Conservation (phyloP, 2,888 invertebrate species). For the Epinotia nisella region DNA sequence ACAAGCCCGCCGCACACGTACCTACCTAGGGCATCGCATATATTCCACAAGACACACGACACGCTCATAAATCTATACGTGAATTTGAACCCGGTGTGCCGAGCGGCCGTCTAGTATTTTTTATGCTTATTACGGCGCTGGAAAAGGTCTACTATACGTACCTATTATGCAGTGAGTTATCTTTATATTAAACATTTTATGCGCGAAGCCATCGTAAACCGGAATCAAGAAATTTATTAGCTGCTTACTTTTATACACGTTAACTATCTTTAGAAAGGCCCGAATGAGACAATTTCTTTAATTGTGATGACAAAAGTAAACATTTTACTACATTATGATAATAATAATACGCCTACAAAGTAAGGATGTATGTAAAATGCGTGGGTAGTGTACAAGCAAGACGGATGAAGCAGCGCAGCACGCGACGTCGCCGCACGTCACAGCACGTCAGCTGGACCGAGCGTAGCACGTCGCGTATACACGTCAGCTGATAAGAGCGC, state of each 20-base stretch:
- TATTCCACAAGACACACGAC: constrained; percentile 53
- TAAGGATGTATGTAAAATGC: background rate
- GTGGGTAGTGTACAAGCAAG: background rate
- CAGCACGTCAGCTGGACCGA: constrained; percentile 42
- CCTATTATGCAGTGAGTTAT: constrained; percentile 16
- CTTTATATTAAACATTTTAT: constrained; percentile 36
- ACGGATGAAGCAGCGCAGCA: background rate
- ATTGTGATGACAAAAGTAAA: background rate
- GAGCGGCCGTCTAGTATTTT: constrained; percentile 57
- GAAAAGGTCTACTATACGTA: constrained; percentile 21
- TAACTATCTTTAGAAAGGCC: background rate
- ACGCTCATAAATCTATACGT: constrained; percentile 71
- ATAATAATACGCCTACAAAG: background rate
- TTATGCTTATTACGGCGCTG: constrained; percentile 50
- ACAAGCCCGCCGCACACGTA: constrained; percentile 16
- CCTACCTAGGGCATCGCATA: constrained; percentile 8
- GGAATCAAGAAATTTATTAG: constrained; percentile 32
- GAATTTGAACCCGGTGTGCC: constrained; percentile 62
- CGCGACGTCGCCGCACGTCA: background rate
- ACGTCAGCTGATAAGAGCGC: constrained; percentile 59
- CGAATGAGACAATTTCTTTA: constrained; percentile 1
- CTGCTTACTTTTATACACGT: constrained; percentile 18
- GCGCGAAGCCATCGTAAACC: constrained; percentile 27
- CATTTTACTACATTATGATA: background rate
- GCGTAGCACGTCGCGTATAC: constrained; percentile 54